Conservation (phyloP, 2,888 invertebrate species). For the Drepanosiphum platanoidis region DNA sequence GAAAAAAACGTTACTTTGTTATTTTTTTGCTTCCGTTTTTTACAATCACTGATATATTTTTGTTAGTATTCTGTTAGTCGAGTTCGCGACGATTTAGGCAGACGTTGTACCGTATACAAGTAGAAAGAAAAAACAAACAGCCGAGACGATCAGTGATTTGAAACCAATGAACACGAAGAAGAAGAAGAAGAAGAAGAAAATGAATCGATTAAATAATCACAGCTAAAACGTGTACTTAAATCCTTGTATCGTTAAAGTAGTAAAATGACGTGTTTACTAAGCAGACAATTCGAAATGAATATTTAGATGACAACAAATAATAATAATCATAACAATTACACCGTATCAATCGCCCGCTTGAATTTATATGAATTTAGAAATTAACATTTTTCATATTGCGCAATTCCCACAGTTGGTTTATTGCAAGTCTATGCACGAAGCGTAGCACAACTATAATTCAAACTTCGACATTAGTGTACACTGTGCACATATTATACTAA, state of each 20-base stretch:
- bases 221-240: no score
- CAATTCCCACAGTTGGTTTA: neutral
- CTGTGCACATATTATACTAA: neutral
- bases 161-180: no score
- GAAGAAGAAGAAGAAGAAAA: neutral
- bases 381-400: neutral
- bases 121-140: neutral
- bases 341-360: neutral
- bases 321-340: neutral
- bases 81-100: neutral
- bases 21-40: neutral
- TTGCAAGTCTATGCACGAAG: neutral
- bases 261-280: neutral
- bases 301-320: neutral
- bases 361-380: constrained; percentile 3
- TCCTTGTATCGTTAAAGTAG: no score
- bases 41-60: neutral
- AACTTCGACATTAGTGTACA: neutral
- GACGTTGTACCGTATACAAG: neutral
- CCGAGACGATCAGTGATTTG: neutral
- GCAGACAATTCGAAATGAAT: neutral
- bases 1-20: no score
- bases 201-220: neutral
- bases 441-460: neutral
- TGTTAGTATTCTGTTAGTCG: neutral